These are phyloP conservation scores for Eurypyga helias DNA, from an alignment of 2,113 vertebrate genomes.

Conservation along the genomic window DNA sequence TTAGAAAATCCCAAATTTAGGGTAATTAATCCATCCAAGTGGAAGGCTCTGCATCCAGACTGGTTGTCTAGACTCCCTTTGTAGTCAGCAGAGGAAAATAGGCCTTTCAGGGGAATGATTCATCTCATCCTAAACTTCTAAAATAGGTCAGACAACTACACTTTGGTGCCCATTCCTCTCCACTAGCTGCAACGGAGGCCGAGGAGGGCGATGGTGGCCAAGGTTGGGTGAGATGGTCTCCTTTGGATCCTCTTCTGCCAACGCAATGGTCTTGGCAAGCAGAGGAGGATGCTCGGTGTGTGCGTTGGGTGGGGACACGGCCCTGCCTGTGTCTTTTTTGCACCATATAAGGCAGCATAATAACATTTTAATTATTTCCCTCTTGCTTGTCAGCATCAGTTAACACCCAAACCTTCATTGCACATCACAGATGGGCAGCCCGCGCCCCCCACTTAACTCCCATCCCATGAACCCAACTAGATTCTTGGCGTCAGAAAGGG, in stretches of 20 bases:
- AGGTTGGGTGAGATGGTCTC: neutral
- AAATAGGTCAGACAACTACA: constrained; percentile 35
- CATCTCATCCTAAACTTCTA: constrained; percentile 5
- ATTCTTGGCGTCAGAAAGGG: neutral
- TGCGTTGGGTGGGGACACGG: neutral
- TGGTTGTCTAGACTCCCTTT: constrained; percentile 58
- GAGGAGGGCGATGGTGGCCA: accelerated
- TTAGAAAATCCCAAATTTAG: constrained; percentile 38
- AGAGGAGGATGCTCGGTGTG: neutral
- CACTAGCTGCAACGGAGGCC: accelerated
- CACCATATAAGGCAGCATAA: neutral
- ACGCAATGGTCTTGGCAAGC: neutral
- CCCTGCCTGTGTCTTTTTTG: neutral
- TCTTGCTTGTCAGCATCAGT: neutral
- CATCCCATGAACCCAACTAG: neutral
- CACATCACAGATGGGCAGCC: neutral
- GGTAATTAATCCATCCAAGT: constrained; percentile 41
- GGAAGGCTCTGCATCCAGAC: constrained; percentile 32
- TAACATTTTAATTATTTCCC: constrained; percentile 20
- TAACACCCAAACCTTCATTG: neutral
- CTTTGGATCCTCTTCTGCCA: neutral
- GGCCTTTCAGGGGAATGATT: constrained; percentile 36
- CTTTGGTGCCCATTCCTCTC: neutral
- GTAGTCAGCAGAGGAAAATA: constrained; percentile 33
- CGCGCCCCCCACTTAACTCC: neutral